Base-by-base conservation (phyloP, 2,797 vertebrate genomes). In the Harpagifer antarcticus region DNA sequence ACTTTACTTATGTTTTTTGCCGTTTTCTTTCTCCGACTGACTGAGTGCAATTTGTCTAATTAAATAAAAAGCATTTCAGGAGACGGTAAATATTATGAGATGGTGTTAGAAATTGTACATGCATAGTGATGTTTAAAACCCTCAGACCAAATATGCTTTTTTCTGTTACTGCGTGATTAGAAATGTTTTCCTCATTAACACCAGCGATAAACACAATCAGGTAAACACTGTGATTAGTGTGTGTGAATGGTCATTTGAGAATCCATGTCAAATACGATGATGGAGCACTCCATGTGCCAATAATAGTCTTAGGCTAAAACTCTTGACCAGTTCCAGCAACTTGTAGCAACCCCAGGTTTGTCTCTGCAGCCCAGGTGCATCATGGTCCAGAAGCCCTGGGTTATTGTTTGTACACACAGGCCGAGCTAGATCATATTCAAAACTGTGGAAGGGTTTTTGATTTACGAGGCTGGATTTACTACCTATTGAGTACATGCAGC, bases 381-480 rank as follows among this genome's bases (percentile, higher is more conserved):
- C 68, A 82, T 57, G 69, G 80, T 86, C 83, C 82, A 74, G 78
- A 33, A 84, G 87, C 88, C 88, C 79, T 58, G 87, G 87, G 86
- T 92, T 94, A 95, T 94, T 87, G 91, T 92, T 94, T 92, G 91
- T 82, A 82, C 74, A 65, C 83, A 83, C 83, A 89, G 88, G 91
- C 87, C 69, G 72, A 58, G 61, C 69, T 48, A 17, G 84, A 84
- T 87, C 78, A 83, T 68, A 86, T 87, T 83, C 82, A 82, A 59
- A 85, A 84, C 85, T 10, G 61, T 53, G 45, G 64, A 77, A 77
- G 77, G 43, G 56, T 62, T 64, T 76, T 83, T 94, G 93, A 95
- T 95, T 95, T 94, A 95, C 79, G 90, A 95, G 59, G 74, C 67
- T 74, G 89, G 74, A 84, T 92, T 92, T 90, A 88, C 85, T 89